A percentile compares a stretch with the other conserved stretches of the same genome.
phyloP scores from a whole-genome alignment of 35 echinoderm and acorn worm species.

The Hemicentrotus pulcherrimus region DNA sequence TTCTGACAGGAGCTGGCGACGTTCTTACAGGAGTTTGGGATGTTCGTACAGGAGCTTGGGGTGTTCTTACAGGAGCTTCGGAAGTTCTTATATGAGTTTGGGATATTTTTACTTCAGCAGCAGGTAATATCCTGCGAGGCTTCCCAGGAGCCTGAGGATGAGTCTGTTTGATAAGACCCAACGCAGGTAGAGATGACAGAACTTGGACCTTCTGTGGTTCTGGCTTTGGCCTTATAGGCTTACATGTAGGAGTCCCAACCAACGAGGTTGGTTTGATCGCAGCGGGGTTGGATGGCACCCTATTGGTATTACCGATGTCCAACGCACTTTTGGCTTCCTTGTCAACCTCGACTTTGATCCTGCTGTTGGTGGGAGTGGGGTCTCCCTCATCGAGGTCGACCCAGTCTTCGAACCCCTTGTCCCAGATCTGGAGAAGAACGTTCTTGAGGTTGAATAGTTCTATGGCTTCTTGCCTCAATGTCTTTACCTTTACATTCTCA shows the following conservation, averaged over 20 bases:
- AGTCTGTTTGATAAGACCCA: not conserved
- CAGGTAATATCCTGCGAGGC: not conserved
- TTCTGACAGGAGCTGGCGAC: not conserved
- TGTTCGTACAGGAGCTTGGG: not conserved
- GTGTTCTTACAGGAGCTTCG: too few species aligned
- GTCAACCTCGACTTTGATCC: conserved; percentile 35
- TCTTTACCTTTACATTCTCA: not conserved
- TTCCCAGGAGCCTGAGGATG: not conserved
- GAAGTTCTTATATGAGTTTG: too few species aligned
- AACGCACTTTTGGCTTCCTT: not conserved
- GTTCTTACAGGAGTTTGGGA: too few species aligned
- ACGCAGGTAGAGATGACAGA: not conserved
- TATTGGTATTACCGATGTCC: too few species aligned
- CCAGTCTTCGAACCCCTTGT: conserved; percentile 70
- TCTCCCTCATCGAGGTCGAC: conserved; percentile 62
- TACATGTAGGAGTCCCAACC: not conserved
- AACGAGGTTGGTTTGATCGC: not conserved
- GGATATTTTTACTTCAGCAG: not conserved
- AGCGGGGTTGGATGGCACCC: not conserved
- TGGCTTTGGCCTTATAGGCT: too few species aligned
- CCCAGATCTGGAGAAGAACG: conserved; percentile 52
- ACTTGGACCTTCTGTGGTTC: not conserved
- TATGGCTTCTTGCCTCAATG: conserved; percentile 22
- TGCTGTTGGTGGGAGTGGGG: conserved; percentile 42
- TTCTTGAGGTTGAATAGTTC: conserved; percentile 49